Conservation (phyloP, 2,113 vertebrate species). For the Pelecanoides urinatrix region DNA sequence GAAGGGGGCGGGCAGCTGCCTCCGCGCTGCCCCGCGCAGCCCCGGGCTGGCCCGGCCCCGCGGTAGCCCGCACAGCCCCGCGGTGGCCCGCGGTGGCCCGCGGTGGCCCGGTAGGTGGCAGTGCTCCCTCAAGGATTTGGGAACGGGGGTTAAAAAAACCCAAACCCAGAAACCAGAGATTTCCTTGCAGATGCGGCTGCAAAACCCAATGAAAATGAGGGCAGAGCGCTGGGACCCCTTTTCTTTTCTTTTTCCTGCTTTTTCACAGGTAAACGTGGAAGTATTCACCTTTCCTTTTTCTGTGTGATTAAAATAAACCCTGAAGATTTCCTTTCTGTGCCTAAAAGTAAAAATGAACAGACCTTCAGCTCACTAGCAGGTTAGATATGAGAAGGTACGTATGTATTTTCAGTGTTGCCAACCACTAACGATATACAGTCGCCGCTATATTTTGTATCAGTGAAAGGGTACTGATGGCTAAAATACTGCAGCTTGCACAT, state of each 20-base stretch:
- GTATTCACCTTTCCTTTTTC: rapidly evolving
- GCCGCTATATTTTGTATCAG: not conserved
- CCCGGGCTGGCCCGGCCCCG: too few relatives aligned
- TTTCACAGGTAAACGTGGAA: not conserved
- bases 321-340: not conserved
- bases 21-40: too few relatives aligned
- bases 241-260: too few relatives aligned
- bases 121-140: conserved; percentile 59
- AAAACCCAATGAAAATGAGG: not conserved
- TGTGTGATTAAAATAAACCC: not conserved
- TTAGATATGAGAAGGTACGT: not conserved
- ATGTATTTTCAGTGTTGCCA: not conserved
- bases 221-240: not conserved
- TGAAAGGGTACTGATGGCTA: not conserved
- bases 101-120: conserved; percentile 66
- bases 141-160: rapidly evolving
- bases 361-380: not conserved
- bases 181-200: not conserved
- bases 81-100: too few relatives aligned
- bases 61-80: not conserved
- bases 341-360: not conserved
- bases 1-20: too few relatives aligned
- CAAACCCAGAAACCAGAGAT: not conserved
- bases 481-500: not conserved
- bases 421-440: not conserved